A percentile compares a stretch with the other conserved stretches of the same genome.
Evolutionary conservation across 1,140 invertebrate genomes (phyloP).

Genomic region (Drosophila fuyamai): DNA sequence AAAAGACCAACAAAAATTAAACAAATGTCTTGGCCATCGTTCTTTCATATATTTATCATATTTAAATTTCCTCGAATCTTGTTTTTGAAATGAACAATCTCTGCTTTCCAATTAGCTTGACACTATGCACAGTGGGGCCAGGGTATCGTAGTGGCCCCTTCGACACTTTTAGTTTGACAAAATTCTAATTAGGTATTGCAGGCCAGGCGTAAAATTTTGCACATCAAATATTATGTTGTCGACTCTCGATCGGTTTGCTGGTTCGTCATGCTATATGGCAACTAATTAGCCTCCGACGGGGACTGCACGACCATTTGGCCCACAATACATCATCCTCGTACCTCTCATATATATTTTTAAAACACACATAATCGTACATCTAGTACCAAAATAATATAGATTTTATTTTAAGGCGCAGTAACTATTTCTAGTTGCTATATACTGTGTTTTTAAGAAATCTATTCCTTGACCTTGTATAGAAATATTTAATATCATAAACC

Average conservation of each 20-base stretch:
- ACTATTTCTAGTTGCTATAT: slow-evolving; percentile 18
- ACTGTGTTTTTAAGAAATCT: slow-evolving; percentile 9
- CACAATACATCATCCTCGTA: slow-evolving; percentile 57
- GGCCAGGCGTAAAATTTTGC: slow-evolving; percentile 62
- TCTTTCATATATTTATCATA: slow-evolving; percentile 54
- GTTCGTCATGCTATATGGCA: slow-evolving; percentile 59
- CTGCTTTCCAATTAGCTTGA: slow-evolving; percentile 58
- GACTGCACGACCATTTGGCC: slow-evolving; percentile 40
- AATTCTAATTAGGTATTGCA: slow-evolving; percentile 46
- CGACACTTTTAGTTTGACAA: slow-evolving; percentile 34
- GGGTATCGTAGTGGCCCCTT: slow-evolving; percentile 15
- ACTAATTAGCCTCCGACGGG: slow-evolving; percentile 65
- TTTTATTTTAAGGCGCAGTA: slow-evolving; percentile 43
- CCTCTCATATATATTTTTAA: slow-evolving; percentile 18
- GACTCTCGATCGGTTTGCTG: slow-evolving; percentile 38
- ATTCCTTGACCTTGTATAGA: background rate
- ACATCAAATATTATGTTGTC: slow-evolving; percentile 21
- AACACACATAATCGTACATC: slow-evolving; percentile 4
- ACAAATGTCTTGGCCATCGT: slow-evolving; percentile 34
- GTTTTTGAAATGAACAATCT: slow-evolving; percentile 23
- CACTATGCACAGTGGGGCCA: slow-evolving; percentile 38
- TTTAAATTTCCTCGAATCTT: slow-evolving; percentile 35
- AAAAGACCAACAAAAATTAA: slow-evolving; percentile 46
- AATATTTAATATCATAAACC: too few species aligned
- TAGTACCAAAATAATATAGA: slow-evolving; percentile 26